phyloP scores from a whole-genome alignment of 2,113 vertebrate species.

The Pituophis catenifer region DNA sequence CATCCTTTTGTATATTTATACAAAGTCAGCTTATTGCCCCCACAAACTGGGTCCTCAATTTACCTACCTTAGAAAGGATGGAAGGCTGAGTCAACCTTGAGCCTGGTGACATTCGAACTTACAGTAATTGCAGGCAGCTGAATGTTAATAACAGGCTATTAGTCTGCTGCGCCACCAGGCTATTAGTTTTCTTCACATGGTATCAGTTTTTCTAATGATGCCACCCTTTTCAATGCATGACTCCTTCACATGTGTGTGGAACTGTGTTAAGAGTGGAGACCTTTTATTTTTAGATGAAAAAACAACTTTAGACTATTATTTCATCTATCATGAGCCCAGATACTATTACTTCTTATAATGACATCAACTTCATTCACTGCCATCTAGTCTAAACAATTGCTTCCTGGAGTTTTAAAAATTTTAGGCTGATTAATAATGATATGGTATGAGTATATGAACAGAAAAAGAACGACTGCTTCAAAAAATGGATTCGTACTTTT shows the following conservation, averaged over 20 bases:
- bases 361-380: constrained; percentile 32
- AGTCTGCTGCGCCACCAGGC: too few relatives aligned
- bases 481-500: not conserved
- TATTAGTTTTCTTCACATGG: not conserved
- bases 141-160: too few relatives aligned
- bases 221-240: not conserved
- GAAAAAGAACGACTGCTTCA: not conserved
- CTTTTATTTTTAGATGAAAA: constrained; percentile 44
- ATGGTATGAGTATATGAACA: not conserved
- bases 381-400: constrained; percentile 19
- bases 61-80: too few relatives aligned
- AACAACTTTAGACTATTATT: constrained; percentile 39
- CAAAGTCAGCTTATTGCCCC: too few relatives aligned
- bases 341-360: constrained; percentile 32
- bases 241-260: not conserved
- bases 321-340: constrained; percentile 46
- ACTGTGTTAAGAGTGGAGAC: constrained; percentile 7
- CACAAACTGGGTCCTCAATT: too few relatives aligned
- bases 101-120: too few relatives aligned
- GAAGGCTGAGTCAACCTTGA: too few relatives aligned
- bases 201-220: not conserved
- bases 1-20: too few relatives aligned
- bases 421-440: not conserved
- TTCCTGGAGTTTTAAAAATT: constrained; percentile 11
- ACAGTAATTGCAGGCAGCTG: too few relatives aligned